Evolutionary conservation across 1,140 invertebrate species (phyloP), one percentile per base, ranked within the genome.

Genomic region (Drosophila tani): DNA sequence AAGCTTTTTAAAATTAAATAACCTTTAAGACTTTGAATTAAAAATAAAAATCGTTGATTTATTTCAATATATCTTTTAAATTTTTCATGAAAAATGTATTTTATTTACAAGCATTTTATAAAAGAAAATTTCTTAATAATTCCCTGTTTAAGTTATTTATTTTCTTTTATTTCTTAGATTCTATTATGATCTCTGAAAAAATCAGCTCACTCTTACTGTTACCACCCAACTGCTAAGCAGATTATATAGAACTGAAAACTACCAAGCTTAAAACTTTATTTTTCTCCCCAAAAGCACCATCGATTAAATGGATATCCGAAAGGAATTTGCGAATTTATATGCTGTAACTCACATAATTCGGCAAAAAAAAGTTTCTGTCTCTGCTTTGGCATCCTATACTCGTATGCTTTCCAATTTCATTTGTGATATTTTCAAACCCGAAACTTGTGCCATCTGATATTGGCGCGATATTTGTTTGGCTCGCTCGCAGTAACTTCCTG

Each of bases 361-460:
- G 24, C 15, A 4, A 40, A 19, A 68, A 68, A 67, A 40, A 21
- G 12, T 53, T 49, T 53, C 21, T 65, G 12, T 12, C 11, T 21
- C 6, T 19, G 32, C 51, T 27, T 3, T 50, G 6, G 9, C 12
- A 2, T 2, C 11, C 17, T 19, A 9, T 19, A 8, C 19, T 24
- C 21, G 21, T 15, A 40, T 56, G 53, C 53, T 19, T 57, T 60
- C 35, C 46, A 60, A 51, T 74, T 32, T 19, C 53, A 51, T 73
- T 73, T 73, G 68, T n/a, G 45, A 50, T 73, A 73, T 74, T 74
- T 74, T 74, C 45, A 24, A 71, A 59, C 49, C 64, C 27, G 21
- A 74, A 73, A 74, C 68, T 73, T 74, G 46, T 19, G 38, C 68
- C 55, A 74, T 74, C 70, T 38, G 67, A 74, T 74, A 60, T 73